Conservation (phyloP, 1,140 invertebrate species). For the Ceratina australensis region DNA sequence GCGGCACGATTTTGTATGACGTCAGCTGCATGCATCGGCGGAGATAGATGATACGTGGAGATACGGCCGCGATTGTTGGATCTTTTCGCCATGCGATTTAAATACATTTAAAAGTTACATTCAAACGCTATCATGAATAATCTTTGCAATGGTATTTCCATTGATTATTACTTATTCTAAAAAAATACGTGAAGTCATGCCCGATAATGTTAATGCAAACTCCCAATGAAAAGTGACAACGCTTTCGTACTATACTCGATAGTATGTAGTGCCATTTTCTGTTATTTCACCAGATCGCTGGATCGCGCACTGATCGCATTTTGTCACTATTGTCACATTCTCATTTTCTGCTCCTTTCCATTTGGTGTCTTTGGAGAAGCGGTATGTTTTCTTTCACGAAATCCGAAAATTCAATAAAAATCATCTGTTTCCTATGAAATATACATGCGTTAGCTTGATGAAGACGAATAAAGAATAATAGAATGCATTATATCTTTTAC, state of each 20-base stretch:
- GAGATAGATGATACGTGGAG: neutral
- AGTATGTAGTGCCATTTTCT: no score
- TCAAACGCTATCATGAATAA: no score
- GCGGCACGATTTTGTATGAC: constrained; percentile 35
- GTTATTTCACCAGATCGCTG: neutral
- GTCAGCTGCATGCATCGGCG: constrained; percentile 42
- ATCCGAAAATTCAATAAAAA: constrained; percentile 57
- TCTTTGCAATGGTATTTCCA: no score
- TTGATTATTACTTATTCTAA: no score
- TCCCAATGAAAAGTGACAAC: no score
- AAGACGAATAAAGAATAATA: neutral
- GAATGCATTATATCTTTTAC: constrained; percentile 37
- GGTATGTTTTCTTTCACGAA: constrained; percentile 52
- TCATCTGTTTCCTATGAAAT: constrained; percentile 35
- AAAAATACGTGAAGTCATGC: no score
- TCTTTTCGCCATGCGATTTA: no score
- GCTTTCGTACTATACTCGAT: no score
- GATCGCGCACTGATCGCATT: neutral
- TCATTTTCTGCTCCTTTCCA: constrained; percentile 36
- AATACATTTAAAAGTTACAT: no score
- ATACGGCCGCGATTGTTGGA: no score
- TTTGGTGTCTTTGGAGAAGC: constrained; percentile 42
- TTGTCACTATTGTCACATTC: neutral
- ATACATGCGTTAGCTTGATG: constrained; percentile 12
- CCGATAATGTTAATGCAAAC: no score